These are phyloP conservation scores for Trypoxylon attenuatum DNA, from an alignment of 2,888 invertebrate species.

Conservation along the genomic window DNA sequence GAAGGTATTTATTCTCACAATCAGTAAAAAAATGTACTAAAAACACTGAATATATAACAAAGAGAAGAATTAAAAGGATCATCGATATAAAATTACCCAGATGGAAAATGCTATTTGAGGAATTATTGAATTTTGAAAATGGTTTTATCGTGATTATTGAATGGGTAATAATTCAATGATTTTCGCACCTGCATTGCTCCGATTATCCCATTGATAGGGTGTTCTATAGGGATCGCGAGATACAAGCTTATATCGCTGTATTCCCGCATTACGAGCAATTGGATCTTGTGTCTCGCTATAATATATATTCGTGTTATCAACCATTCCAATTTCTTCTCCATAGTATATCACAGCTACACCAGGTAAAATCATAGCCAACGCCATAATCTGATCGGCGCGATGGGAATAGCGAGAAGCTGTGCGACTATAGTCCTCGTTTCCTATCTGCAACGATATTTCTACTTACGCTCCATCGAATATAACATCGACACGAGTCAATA, in stretches of 20 bases:
- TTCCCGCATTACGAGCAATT: slow-evolving; percentile 78
- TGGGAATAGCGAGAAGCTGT: slow-evolving; percentile 82
- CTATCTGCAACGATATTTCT: slow-evolving; percentile 76
- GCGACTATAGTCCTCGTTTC: slow-evolving; percentile 86
- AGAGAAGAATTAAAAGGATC: not conserved
- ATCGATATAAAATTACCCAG: too few relatives aligned
- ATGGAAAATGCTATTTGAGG: too few relatives aligned
- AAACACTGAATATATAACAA: not conserved
- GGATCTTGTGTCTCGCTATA: slow-evolving; percentile 78
- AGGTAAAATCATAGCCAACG: slow-evolving; percentile 87
- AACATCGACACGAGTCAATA: too few relatives aligned
- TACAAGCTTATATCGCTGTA: slow-evolving; percentile 77
- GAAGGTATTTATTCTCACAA: too few relatives aligned
- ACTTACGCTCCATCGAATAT: not conserved
- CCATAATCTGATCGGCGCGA: slow-evolving; percentile 87
- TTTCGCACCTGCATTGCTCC: slow-evolving; percentile 77
- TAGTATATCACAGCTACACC: slow-evolving; percentile 92
- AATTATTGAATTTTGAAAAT: too few relatives aligned
- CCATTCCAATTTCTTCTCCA: slow-evolving; percentile 88
- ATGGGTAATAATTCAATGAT: too few relatives aligned
- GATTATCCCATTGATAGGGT: slow-evolving; percentile 86
- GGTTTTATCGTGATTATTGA: too few relatives aligned
- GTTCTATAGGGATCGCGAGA: slow-evolving; percentile 87
- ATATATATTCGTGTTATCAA: slow-evolving; percentile 76
- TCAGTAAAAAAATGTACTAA: too few relatives aligned